These are phyloP conservation scores for Ariopsis seemanni DNA, from an alignment of 2,113 vertebrate genomes.

Conservation along the genomic window DNA sequence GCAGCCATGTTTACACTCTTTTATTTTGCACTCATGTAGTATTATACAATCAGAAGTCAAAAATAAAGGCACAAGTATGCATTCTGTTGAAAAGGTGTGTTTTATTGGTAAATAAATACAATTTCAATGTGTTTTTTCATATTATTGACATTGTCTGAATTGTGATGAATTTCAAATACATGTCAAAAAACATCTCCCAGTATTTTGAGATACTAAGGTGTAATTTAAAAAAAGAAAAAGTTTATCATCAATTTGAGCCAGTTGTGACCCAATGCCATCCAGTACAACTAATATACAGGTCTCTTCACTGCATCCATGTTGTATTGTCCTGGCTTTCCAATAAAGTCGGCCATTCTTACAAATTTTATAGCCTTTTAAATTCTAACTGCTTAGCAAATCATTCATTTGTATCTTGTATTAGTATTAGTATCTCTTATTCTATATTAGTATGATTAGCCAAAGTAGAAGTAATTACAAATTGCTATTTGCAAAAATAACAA, in stretches of 20 bases:
- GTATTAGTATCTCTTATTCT: too few species aligned
- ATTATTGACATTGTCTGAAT: neutral
- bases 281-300: neutral
- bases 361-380: neutral
- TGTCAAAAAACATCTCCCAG: neutral
- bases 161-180: too few species aligned
- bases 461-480: neutral
- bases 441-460: neutral
- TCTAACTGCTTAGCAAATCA: too few species aligned
- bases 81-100: neutral
- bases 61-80: too few species aligned
- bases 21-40: neutral
- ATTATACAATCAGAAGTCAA: too few species aligned
- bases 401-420: too few species aligned
- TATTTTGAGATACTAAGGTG: neutral
- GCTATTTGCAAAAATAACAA: neutral
- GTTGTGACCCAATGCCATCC: neutral
- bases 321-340: neutral
- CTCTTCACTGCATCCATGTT: neutral
- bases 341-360: neutral
- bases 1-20: too few species aligned
- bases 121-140: neutral
- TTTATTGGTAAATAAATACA: neutral
- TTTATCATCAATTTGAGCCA: neutral
- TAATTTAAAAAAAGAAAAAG: neutral